Evolutionary conservation across 2,888 invertebrate species (phyloP).

Genomic region (Drosophila austrosaltans): DNA sequence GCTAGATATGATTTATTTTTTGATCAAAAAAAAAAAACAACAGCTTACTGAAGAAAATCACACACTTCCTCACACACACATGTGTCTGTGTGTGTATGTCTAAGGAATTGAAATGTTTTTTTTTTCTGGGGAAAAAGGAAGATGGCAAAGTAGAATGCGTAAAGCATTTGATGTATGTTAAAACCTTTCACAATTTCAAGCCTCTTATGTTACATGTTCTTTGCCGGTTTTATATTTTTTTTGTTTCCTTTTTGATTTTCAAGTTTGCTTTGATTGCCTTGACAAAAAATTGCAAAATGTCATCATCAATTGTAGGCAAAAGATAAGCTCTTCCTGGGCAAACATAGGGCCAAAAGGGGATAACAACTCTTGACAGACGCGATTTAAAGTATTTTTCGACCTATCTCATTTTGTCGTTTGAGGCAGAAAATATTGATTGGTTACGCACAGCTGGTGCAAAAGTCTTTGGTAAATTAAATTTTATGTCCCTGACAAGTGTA

Average conservation of each 20-base stretch:
- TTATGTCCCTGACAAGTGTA: conserved; percentile 15
- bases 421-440: conserved; percentile 3
- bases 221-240: not conserved
- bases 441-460: conserved; percentile 15
- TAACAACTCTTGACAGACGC: conserved; percentile 13
- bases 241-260: not conserved
- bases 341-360: not conserved
- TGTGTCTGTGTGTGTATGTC: conserved; percentile 2
- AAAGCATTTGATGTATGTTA: conserved; percentile 19
- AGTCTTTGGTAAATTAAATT: conserved; percentile 19
- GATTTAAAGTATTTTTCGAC: conserved; percentile 9
- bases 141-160: conserved; percentile 12
- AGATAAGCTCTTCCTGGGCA: conserved; percentile 16
- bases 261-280: conserved; percentile 13
- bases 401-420: not conserved
- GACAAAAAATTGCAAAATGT: conserved; percentile 19
- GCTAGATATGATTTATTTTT: not conserved
- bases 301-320: conserved; percentile 17
- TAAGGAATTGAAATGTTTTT: conserved; percentile 39
- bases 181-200: conserved; percentile 31
- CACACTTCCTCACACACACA: not conserved
- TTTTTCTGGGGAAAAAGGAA: not conserved
- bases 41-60: conserved; percentile 1
- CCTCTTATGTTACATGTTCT: conserved; percentile 12
- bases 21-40: too few relatives aligned